Base-by-base conservation (phyloP, 2,888 invertebrate genomes). In the Hypena proboscidalis region DNA sequence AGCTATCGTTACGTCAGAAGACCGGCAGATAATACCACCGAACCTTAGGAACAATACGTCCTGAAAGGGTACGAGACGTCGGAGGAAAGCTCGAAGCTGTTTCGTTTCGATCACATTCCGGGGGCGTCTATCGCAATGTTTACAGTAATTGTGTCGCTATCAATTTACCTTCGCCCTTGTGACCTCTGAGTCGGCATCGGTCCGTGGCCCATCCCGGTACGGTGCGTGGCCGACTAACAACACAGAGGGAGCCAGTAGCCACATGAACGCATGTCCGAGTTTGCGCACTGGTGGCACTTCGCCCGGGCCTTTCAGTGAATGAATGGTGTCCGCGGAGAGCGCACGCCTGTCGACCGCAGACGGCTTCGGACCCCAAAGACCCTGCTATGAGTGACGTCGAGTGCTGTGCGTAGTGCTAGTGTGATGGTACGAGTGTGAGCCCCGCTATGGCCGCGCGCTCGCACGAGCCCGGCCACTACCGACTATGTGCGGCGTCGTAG, bases 221-320 rank as follows among this genome's bases (percentile, higher is more conserved):
- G 70, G 76, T 76, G 80, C 74, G 79, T 75, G 74, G 70, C 74
- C 72, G 76, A 67, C 68, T 62, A 66, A 61, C 69, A 69, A 74
- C 67, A 75, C 74, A 80, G 83, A 80, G 79, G 83, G 80, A 81
- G 80, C 80, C 74, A 73, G 76, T 67, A 73, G 58, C 51, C 58
- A 57, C 63, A 64, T 74, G 70, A 80, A 80, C 78, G 80, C 80
- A 81, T 74, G 81, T 77, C 82, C 77, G 86, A 80, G 81, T 68
- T 71, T 90, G 90, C 90, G 90, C 89, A 77, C 35, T 77, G 47
- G 42, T 48, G 41, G 39, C 62, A 44, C 47, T 67, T 77, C 71
- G 77, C 85, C 85, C 87, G 85, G 88, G 85, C 80, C 74, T 72
- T 73, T 72, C 87, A 90, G 90, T 90, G 88, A 86, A 88, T 87